A percentile compares a stretch with the other conserved stretches of the same genome.
Conservation (phyloP, 2,113 vertebrate genomes). For the Lucifuga dentata region DNA sequence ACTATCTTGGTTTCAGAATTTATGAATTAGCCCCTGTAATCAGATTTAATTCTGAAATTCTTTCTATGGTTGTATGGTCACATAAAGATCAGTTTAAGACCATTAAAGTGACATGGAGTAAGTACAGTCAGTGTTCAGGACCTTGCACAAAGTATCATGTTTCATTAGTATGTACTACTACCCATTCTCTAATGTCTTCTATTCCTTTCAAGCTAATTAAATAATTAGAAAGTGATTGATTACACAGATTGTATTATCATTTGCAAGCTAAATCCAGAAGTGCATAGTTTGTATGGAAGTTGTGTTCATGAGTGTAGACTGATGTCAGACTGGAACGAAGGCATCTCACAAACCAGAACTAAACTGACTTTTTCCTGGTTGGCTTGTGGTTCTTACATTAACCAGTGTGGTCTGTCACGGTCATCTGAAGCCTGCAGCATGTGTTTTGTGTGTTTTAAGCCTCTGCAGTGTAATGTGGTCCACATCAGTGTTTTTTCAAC, state of each 20-base stretch:
- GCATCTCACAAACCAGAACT: conserved; percentile 20
- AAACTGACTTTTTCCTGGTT: conserved; percentile 28
- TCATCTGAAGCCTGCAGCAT: conserved; percentile 21
- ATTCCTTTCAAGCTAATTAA: neutral
- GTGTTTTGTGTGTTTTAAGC: conserved; percentile 17
- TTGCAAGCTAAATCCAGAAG: neutral
- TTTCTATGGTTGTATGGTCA: too few species aligned
- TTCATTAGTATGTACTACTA: too few species aligned
- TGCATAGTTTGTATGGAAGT: neutral
- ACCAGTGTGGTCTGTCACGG: conserved; percentile 31
- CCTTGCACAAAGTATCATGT: too few species aligned
- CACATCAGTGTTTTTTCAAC: conserved; percentile 11
- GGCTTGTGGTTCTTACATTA: conserved; percentile 33
- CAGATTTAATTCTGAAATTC: too few species aligned
- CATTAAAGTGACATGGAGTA: too few species aligned
- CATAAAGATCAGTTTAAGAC: too few species aligned
- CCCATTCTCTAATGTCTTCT: too few species aligned
- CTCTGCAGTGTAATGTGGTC: conserved; percentile 7
- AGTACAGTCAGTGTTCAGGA: too few species aligned
- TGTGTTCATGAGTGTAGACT: neutral
- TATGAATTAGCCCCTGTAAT: too few species aligned
- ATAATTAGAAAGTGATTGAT: neutral
- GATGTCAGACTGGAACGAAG: conserved; percentile 22
- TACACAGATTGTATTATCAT: neutral
- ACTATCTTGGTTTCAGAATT: too few species aligned